A percentile compares a stretch with the other conserved stretches of the same genome.
Conservation (phyloP, 2,888 invertebrate species). For the Ommatoiulus sabulosus region DNA sequence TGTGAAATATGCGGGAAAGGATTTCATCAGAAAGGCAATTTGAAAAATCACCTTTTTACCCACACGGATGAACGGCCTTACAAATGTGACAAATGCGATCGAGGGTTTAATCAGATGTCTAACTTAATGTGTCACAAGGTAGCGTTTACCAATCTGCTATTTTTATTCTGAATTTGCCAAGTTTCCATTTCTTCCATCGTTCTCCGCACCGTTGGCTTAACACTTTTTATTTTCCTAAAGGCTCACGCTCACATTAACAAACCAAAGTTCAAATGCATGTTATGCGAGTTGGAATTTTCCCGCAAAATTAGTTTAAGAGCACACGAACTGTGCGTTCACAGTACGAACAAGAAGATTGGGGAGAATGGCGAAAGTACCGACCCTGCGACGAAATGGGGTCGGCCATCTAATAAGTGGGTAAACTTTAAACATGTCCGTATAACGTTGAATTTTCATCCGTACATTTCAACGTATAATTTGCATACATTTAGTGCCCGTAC, state of each 20-base stretch:
- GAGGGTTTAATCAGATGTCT: constrained; percentile 81
- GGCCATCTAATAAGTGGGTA: background rate
- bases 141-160: constrained; percentile 63
- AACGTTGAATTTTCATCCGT: background rate
- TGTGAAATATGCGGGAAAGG: constrained; percentile 82
- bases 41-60: constrained; percentile 9
- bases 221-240: constrained; percentile 62
- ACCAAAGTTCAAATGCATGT: constrained; percentile 71
- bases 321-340: constrained; percentile 73
- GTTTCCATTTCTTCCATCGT: too few relatives aligned
- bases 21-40: constrained; percentile 82
- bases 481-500: constrained; percentile 32
- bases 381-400: background rate
- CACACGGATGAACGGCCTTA: constrained; percentile 80
- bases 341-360: constrained; percentile 67
- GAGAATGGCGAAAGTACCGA: background rate
- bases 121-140: constrained; percentile 83
- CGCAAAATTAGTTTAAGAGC: constrained; percentile 71
- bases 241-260: constrained; percentile 72
- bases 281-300: constrained; percentile 72
- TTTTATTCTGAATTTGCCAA: background rate
- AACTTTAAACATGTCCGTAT: background rate
- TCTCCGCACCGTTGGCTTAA: too few relatives aligned
- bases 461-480: background rate
- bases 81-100: constrained; percentile 76